Percentiles rank a stretch among this genome's conserved stretches.
phyloP scores from a whole-genome alignment of 2,888 invertebrate species.

The Pogonocherus hispidulus region DNA sequence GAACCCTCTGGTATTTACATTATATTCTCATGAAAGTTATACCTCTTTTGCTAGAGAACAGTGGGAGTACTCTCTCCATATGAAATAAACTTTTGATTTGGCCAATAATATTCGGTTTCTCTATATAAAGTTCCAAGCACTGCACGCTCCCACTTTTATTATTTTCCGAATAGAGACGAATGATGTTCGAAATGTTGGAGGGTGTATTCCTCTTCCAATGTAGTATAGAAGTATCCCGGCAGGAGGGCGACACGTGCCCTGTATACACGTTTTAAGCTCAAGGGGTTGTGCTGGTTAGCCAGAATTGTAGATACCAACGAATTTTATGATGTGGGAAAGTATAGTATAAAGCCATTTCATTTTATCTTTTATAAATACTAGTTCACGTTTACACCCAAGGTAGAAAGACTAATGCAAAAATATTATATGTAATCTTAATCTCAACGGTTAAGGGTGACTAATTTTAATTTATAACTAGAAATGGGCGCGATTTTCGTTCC shows the following conservation, averaged over 20 bases:
- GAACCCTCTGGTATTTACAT: too few relatives aligned
- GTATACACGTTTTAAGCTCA: constrained; percentile 45
- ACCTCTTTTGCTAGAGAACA: constrained; percentile 78
- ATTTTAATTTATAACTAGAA: too few relatives aligned
- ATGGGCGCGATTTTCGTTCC: too few relatives aligned
- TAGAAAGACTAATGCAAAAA: too few relatives aligned
- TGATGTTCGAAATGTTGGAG: constrained; percentile 8
- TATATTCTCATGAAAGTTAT: constrained; percentile 88
- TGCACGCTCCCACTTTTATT: constrained; percentile 45
- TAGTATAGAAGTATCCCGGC: constrained; percentile 43
- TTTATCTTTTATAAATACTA: too few relatives aligned
- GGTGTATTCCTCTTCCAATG: constrained; percentile 27
- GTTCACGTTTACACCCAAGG: too few relatives aligned
- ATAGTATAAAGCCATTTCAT: background rate
- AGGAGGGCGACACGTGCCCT: constrained; percentile 55
- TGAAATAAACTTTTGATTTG: constrained; percentile 49
- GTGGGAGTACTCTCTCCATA: background rate
- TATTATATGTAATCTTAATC: too few relatives aligned
- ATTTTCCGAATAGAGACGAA: constrained; percentile 25
- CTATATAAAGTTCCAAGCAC: constrained; percentile 32
- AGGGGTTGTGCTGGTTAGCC: constrained; percentile 43
- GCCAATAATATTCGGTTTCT: constrained; percentile 52
- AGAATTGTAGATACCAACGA: background rate
- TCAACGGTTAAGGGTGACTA: too few relatives aligned
- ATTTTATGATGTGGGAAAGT: constrained; percentile 42